A percentile compares a stretch with the other conserved stretches of the same genome.
Evolutionary conservation across 2,888 invertebrate genomes (phyloP).

Genomic region (Adelognathus sp.): DNA sequence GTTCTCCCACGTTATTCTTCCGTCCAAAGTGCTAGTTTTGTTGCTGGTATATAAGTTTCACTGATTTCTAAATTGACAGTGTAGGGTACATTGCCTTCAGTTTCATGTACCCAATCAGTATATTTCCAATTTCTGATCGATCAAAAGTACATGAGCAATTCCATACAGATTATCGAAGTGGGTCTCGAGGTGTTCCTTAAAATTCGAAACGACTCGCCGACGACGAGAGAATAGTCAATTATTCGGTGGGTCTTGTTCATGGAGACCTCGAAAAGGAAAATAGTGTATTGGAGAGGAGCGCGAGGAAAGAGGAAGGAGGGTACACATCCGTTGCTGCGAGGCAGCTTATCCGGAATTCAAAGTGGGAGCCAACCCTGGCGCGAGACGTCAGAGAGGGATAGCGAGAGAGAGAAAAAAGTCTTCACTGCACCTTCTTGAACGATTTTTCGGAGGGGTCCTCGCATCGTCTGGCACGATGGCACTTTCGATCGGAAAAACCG

Average conservation of each 20-base stretch:
- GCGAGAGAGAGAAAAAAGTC: neutral
- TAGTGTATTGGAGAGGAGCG: neutral
- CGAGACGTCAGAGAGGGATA: conserved; percentile 11
- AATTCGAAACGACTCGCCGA: conserved; percentile 42
- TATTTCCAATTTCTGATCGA: too few relatives aligned
- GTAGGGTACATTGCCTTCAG: too few relatives aligned
- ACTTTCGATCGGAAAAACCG: conserved; percentile 41
- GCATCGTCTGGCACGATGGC: neutral
- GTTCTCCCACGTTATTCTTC: too few relatives aligned
- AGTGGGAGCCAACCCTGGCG: conserved; percentile 57
- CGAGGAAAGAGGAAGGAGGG: conserved; percentile 39
- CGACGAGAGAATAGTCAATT: conserved; percentile 54
- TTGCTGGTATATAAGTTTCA: too few relatives aligned
- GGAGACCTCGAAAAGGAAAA: conserved; percentile 38
- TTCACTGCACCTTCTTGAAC: neutral
- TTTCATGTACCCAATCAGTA: too few relatives aligned
- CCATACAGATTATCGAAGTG: neutral
- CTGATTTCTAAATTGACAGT: too few relatives aligned
- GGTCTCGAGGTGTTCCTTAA: conserved; percentile 5
- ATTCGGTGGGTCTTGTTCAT: conserved; percentile 50
- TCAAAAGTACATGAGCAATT: too few relatives aligned
- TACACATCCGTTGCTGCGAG: conserved; percentile 65
- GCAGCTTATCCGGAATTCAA: conserved; percentile 69
- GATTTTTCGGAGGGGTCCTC: conserved; percentile 30
- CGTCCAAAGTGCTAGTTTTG: too few relatives aligned